Evolutionary conservation across 2,797 vertebrate genomes (phyloP), one percentile per base, ranked within the genome.

Genomic region (Valencia hispanica): DNA sequence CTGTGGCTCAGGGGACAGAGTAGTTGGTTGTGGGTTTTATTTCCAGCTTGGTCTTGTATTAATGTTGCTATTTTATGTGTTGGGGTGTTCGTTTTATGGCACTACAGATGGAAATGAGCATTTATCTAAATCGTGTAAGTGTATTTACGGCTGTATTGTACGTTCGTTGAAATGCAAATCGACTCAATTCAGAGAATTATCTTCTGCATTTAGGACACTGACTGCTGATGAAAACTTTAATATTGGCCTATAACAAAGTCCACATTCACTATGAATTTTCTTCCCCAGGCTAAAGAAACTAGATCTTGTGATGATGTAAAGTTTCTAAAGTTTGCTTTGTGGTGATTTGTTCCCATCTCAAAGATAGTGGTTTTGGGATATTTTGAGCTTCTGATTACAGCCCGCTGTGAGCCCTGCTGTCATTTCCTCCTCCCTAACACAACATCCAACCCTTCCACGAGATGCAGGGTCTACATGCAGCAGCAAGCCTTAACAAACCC

Each of bases 401-500:
- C 45, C 48, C 27, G 8, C 32, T 17, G 11, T 69, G 72, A 80
- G 72, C 22, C 36, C 72, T 72, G 22, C 68, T 71, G 73, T 89
- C 70, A 70, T 48, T 32, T 78, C 61, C 61, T 80, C 81, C 79
- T 66, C 36, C 27, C 48, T 79, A n/a, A 48, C 74, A 74, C 32
- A 22, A 41, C 45, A 57, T 27, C 63, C 51, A 59, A 74, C 72
- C 71, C 25, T 51, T 78, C 74, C 36, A 68, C 45, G 70, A 86
- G 73, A 45, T n/a, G 51, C 72, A 63, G 72, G 72, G 43, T 79
- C 79, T 72, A 17, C 74, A 76, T 36, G 17, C 63, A 57, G 66
- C 51, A 55, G 69, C 68, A 39, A 70, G 74, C 72, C 78, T 71
- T 51, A 74, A 74, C 83, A 73, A 80, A 72, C 59, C 61, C 71